Evolutionary conservation across 2,888 invertebrate genomes (phyloP), one percentile per base, ranked within the genome.

Genomic region (Chymomyza amoena): DNA sequence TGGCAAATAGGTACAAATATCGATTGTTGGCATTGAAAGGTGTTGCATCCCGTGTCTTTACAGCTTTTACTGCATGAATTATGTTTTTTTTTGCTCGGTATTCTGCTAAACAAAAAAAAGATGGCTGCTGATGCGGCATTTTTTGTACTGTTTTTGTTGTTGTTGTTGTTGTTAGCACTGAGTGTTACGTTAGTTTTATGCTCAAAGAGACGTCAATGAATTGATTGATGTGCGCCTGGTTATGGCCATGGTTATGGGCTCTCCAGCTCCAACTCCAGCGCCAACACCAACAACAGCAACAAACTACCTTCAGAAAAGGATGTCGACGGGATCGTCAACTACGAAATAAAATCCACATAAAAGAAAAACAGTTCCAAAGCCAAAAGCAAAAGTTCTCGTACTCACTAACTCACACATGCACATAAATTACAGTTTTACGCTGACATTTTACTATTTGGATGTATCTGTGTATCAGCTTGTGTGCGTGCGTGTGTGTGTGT

Each of bases 361-460:
- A 87, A 57, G 45, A 56, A 71, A 65, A 61, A 25, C 61, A 72
- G 61, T 64, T 71, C 64, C 6, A 66, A 70, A 73, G 67, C n/a
- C 6, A 64, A 57, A 50, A 67, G 39, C 51, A 68, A 54, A 39
- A 13, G n/a, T 56, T 20, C 57, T 52, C 28, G 51, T 15, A 67
- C 20, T 59, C 28, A 20, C 59, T 15, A 32, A 15, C 28, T 59
- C 83, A 76, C 85, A 80, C 81, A 82, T 75, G 84, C 75, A 87
- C 88, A 86, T 88, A 88, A 88, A 86, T 86, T 87, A 88, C 89
- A 82, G 74, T 87, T 87, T 86, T 88, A 79, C 85, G 85, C 89
- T 87, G 85, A 87, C 89, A 88, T 80, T 87, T 87, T 88, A 86
- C 87, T 84, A 86, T 88, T 87, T 77, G 32, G 32, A 7, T 32